Base-by-base conservation (phyloP, 2,888 invertebrate genomes). In the Drosophila demipolita region DNA sequence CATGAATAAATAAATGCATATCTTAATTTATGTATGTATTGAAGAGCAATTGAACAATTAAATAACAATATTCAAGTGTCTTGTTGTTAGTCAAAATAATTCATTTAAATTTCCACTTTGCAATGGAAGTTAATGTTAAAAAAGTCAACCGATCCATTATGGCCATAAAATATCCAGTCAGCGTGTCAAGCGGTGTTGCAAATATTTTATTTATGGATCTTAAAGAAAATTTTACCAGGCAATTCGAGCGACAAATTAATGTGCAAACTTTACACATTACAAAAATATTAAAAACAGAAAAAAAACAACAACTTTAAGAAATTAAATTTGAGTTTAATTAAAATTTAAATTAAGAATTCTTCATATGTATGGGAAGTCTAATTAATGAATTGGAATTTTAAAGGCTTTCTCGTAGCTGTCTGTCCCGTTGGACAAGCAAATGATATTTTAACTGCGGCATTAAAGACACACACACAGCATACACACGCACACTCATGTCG, bases 121-220 rank as follows among this genome's bases (percentile, higher is more conserved):
- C 70, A 83, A 90, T 86, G 70, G 68, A 86, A 86, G 85, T 88
- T 64, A 63, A 75, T 68, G 75, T 70, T 55, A n/a, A 32, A 63
- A 45, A 50, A 45, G 36, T 23, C 48, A 45, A 11, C 4, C 2
- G 23, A 57, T 36, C 11, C 29, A 58, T 58, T 53, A 20, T 48
- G 35, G 60, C 53, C 52, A 57, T 33, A 35, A 33, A 71, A 58
- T 58, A 36, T 36, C 29, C 29, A 29, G 29, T 29, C 11, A 23
- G 9, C 26, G 26, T 15, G 2, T 33, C 26, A 15, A 45, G 7
- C 29, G n/a, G n/a, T 17, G 20, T 23, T 40, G n/a, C 36, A 11
- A 72, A 82, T 79, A 66, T 71, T 36, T 53, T 66, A 73, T 76
- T 66, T 60, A 85, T 71, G 52, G 52, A 57, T 52, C 20, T 52